Percentiles rank a stretch among this genome's conserved stretches.
Conservation (phyloP, 2,797 vertebrate species). For the Nannoperca obscura region DNA sequence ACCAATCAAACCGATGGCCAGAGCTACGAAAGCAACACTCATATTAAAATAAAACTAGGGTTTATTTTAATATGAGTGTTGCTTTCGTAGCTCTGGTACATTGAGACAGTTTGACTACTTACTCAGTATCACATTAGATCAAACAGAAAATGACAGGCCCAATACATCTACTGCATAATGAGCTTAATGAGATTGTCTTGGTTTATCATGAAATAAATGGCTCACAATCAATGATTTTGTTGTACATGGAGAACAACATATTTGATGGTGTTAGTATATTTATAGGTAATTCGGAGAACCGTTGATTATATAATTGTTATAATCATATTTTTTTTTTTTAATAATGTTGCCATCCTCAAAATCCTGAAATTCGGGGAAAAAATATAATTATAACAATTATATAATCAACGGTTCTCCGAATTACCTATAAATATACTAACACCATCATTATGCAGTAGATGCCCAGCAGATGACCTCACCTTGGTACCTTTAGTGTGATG, state of each 20-base stretch:
- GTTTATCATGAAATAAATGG: conserved; percentile 3
- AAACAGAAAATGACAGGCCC: too few species aligned
- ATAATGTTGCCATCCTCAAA: background rate
- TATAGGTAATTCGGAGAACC: background rate
- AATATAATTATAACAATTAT: background rate
- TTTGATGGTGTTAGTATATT: background rate
- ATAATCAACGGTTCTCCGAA: background rate
- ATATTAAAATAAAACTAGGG: too few species aligned
- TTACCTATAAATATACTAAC: background rate
- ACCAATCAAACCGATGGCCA: background rate
- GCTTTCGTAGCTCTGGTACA: too few species aligned
- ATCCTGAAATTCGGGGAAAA: background rate
- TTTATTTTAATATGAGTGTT: too few species aligned
- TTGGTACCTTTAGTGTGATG: background rate
- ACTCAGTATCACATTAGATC: too few species aligned
- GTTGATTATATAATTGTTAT: background rate
- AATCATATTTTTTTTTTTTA: background rate
- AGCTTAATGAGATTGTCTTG: background rate
- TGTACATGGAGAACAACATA: background rate
- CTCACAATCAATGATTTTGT: background rate
- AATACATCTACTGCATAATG: too few species aligned
- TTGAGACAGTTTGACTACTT: too few species aligned
- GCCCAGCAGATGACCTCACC: background rate
- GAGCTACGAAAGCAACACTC: background rate
- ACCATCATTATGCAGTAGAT: background rate